These are phyloP conservation scores for Thymelicus sylvestris DNA, from an alignment of 2,888 invertebrate species.

Conservation along the genomic window DNA sequence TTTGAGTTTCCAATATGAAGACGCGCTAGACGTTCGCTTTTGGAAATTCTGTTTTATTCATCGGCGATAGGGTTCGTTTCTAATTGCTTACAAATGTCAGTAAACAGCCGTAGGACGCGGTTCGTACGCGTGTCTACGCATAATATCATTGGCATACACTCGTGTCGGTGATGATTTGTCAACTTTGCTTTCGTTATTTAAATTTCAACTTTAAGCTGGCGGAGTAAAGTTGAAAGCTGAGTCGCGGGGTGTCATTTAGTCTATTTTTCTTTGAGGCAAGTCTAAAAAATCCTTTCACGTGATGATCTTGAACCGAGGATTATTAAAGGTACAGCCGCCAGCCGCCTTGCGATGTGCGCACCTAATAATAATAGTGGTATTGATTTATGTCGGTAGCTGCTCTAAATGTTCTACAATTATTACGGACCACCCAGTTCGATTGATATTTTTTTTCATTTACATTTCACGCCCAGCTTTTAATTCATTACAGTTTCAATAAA, in stretches of 20 bases:
- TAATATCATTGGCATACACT: slow-evolving; percentile 78
- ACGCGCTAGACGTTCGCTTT: slow-evolving; percentile 36
- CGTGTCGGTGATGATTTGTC: slow-evolving; percentile 77
- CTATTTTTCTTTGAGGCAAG: slow-evolving; percentile 61
- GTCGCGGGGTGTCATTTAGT: slow-evolving; percentile 31
- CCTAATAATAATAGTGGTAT: slow-evolving; percentile 29
- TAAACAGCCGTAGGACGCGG: slow-evolving; percentile 46
- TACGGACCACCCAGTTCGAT: slow-evolving; percentile 30
- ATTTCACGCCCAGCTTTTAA: neutral
- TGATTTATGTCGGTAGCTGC: slow-evolving; percentile 29
- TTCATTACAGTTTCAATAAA: neutral
- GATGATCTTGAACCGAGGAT: slow-evolving; percentile 50
- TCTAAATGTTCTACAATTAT: slow-evolving; percentile 7
- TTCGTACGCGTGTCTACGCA: slow-evolving; percentile 75
- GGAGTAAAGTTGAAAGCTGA: slow-evolving; percentile 35
- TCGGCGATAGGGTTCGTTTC: slow-evolving; percentile 49
- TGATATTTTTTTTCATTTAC: neutral
- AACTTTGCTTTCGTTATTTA: slow-evolving; percentile 56
- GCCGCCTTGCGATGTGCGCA: slow-evolving; percentile 1
- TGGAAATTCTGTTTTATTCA: slow-evolving; percentile 46
- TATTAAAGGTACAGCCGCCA: slow-evolving; percentile 30
- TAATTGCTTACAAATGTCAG: slow-evolving; percentile 41
- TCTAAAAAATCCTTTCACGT: slow-evolving; percentile 67
- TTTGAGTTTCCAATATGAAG: slow-evolving; percentile 47
- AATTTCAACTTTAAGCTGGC: slow-evolving; percentile 47